phyloP scores from a whole-genome alignment of 1,140 invertebrate species.

The Bombus cullumanus region DNA sequence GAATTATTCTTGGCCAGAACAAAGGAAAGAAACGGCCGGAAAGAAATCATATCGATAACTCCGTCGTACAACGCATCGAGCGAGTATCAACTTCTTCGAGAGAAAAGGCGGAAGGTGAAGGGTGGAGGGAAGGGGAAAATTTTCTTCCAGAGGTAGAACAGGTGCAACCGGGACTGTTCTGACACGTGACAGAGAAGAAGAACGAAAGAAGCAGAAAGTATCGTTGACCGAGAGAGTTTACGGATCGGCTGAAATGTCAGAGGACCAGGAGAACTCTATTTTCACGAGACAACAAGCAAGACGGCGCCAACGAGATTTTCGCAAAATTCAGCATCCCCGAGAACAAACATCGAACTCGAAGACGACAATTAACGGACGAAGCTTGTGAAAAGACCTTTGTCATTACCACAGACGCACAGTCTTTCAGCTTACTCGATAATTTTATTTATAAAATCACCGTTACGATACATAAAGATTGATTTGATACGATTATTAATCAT shows the following conservation, averaged over 20 bases:
- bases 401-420: not conserved
- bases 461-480: not conserved
- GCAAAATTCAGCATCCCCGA: slow-evolving; percentile 42
- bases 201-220: slow-evolving; percentile 16
- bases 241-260: slow-evolving; percentile 33
- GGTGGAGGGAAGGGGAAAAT: not conserved
- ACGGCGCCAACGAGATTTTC: slow-evolving; percentile 71
- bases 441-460: not conserved
- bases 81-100: not conserved
- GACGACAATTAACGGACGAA: slow-evolving; percentile 5
- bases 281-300: slow-evolving; percentile 40
- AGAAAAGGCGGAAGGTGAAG: not conserved
- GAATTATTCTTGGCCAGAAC: slow-evolving; percentile 8
- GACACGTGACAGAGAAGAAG: slow-evolving; percentile 35
- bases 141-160: not conserved
- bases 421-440: not conserved
- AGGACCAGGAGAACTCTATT: slow-evolving; percentile 20
- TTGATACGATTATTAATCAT: not conserved
- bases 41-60: not conserved
- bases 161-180: not conserved
- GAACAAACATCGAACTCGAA: slow-evolving; percentile 41
- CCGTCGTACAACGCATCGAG: not conserved
- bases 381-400: too few relatives aligned
- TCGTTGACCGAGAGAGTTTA: slow-evolving; percentile 18
- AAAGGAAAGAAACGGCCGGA: not conserved